Evolutionary conservation across 2,113 vertebrate genomes (phyloP).

Genomic region (Cyanistes caeruleus): DNA sequence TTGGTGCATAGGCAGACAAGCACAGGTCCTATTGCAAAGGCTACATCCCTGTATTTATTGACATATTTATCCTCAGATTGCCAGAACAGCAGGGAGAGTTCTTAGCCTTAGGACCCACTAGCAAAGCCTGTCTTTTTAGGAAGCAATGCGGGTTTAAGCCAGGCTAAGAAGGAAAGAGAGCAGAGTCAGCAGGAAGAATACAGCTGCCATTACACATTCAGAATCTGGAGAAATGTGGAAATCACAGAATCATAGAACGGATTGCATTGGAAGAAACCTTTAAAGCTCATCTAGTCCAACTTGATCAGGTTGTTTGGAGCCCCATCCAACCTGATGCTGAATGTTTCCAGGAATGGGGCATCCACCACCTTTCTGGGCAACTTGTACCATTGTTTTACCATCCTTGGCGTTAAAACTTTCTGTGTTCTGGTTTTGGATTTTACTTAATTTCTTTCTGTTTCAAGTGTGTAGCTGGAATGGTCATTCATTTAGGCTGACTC

Average conservation of each 20-base stretch:
- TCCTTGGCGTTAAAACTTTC: fast-evolving
- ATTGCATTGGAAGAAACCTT: neutral
- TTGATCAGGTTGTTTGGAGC: neutral
- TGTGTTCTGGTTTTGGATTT: neutral
- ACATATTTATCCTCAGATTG: neutral
- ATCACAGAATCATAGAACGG: neutral
- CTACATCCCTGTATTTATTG: neutral
- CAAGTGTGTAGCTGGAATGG: neutral
- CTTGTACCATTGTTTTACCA: neutral
- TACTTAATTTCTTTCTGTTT: neutral
- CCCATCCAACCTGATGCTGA: neutral
- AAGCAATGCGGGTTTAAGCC: neutral
- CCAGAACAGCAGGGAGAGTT: neutral
- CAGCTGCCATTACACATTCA: neutral
- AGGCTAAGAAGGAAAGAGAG: neutral
- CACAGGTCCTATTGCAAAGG: neutral
- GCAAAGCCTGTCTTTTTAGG: neutral
- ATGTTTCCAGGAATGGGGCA: neutral
- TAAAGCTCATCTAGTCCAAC: neutral
- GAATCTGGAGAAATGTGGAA: neutral
- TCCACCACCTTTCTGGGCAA: neutral
- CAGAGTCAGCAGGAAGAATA: neutral
- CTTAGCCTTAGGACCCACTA: neutral
- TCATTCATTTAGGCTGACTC: neutral
- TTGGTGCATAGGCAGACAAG: neutral